Base-by-base conservation (phyloP, 2,888 invertebrate genomes). In the Cynaeus angustus region DNA sequence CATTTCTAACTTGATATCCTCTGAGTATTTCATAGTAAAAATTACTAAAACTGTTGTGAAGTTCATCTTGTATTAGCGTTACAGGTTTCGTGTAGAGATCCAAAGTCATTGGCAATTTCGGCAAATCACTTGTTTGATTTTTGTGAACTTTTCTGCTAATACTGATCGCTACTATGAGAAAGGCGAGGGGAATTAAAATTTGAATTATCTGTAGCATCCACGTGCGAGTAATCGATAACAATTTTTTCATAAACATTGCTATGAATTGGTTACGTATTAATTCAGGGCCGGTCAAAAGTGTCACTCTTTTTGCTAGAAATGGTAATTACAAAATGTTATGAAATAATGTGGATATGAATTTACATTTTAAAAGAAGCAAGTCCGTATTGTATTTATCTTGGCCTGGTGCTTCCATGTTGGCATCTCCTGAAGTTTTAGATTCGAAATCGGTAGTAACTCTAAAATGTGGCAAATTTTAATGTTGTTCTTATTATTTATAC, bases 161-260 rank as follows among this genome's bases (percentile, higher is more conserved):
- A 0, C 92, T 80, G 13, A 94, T 87, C 0, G 91, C 88, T 38
- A 91, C 81, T n/a, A 87, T 85, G 74, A 89, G 88, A 85, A 88
- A 91, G 66, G 91, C 71, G 0, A 92, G 84, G 0, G 95, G 94
- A 53, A 94, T 88, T 0, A 90, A 70, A 13, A 93, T 86, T 85
- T 94, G 93, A 59, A 93, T 85, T 0, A 89, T 13, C 14, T 90
- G 85, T 3, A 94, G 81, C 45, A 91, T 80, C 87, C 91, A 91
- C 30, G 93, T 92, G 6, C 95, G 88, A n/a, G 86, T 80, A 66
- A 91, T 82, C 6, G 83, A 83, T 26, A 84, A 72, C 3, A 74
- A 48, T 72, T 83, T 83, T 72, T 86, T 86, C 77, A 85, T 76
- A 3, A 85, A 65, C 85, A 86, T 85, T 7, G 86, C 85, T 8